A percentile compares a stretch with the other conserved stretches of the same genome.
Evolutionary conservation across 2,113 vertebrate species (phyloP).

Genomic region (Cavia aperea): DNA sequence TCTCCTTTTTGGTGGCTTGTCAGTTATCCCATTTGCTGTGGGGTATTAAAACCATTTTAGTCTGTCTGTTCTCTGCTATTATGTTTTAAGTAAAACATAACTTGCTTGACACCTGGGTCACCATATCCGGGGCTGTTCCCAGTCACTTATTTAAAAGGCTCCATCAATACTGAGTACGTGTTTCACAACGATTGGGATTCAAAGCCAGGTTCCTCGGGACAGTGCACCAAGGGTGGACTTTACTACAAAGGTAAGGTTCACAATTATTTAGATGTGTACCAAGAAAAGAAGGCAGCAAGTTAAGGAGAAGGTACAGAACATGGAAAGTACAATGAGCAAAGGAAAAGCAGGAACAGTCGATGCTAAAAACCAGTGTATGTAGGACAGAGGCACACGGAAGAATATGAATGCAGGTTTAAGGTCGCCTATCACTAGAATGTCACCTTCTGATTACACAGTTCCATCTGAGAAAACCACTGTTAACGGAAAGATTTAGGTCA

Average conservation of each 20-base stretch:
- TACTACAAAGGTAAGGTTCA: conserved; percentile 32
- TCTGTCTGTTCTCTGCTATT: conserved; percentile 67
- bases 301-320: conserved; percentile 19
- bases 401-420: conserved; percentile 18
- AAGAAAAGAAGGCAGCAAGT: conserved; percentile 43
- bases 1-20: conserved; percentile 65
- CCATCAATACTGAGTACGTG: conserved; percentile 55
- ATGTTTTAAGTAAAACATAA: conserved; percentile 72
- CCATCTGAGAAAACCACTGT: conserved; percentile 63
- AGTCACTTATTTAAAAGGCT: conserved; percentile 65
- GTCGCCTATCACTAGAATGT: conserved; percentile 69
- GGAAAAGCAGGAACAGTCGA: conserved; percentile 34
- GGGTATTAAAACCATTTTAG: conserved; percentile 64
- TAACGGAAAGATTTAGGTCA: conserved; percentile 65
- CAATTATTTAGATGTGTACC: conserved; percentile 18
- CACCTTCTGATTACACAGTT: conserved; percentile 68
- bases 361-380: conserved; percentile 2
- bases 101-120: conserved; percentile 66
- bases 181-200: conserved; percentile 56
- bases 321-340: conserved; percentile 11
- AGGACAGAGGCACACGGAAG: neutral
- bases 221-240: conserved; percentile 46
- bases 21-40: conserved; percentile 59
- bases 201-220: conserved; percentile 61
- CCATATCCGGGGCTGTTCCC: conserved; percentile 61